A percentile compares a stretch with the other conserved stretches of the same genome.
phyloP scores from a whole-genome alignment of 2,888 invertebrate species.

The Tinea semifulvella region DNA sequence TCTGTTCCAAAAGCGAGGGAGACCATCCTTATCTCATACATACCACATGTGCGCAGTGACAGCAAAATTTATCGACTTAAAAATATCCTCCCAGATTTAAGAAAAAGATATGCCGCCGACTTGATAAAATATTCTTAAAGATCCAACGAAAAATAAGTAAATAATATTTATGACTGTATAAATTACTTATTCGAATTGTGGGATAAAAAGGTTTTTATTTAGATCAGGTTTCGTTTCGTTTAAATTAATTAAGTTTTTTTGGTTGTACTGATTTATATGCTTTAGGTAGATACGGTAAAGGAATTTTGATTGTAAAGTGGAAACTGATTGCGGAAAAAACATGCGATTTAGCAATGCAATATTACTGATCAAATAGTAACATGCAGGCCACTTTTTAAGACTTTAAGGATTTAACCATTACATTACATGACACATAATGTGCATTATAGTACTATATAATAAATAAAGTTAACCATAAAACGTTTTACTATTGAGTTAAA shows the following conservation, averaged over 20 bases:
- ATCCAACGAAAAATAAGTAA: slow-evolving; percentile 10
- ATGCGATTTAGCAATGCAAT: too few relatives aligned
- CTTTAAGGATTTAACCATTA: too few relatives aligned
- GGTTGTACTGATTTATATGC: too few relatives aligned
- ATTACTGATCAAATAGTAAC: too few relatives aligned
- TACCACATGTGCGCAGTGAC: slow-evolving; percentile 54
- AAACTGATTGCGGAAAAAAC: too few relatives aligned
- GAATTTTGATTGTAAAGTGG: too few relatives aligned
- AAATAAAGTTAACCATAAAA: too few relatives aligned
- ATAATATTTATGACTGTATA: slow-evolving; percentile 5
- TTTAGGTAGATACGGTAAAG: too few relatives aligned
- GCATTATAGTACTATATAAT: too few relatives aligned
- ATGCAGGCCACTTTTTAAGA: too few relatives aligned
- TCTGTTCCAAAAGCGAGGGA: slow-evolving; percentile 32
- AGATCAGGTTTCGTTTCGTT: slow-evolving; percentile 3
- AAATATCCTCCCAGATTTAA: slow-evolving; percentile 59
- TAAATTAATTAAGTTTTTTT: slow-evolving; percentile 2
- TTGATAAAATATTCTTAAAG: slow-evolving; percentile 44
- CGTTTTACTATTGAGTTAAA: too few relatives aligned
- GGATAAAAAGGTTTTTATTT: not conserved
- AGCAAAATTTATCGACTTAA: slow-evolving; percentile 63
- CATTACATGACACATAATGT: too few relatives aligned
- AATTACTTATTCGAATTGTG: slow-evolving; percentile 9
- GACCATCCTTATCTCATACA: slow-evolving; percentile 39
- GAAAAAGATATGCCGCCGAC: slow-evolving; percentile 43